Conservation (phyloP, 1,140 invertebrate species). For the Drosophila yakuba region DNA sequence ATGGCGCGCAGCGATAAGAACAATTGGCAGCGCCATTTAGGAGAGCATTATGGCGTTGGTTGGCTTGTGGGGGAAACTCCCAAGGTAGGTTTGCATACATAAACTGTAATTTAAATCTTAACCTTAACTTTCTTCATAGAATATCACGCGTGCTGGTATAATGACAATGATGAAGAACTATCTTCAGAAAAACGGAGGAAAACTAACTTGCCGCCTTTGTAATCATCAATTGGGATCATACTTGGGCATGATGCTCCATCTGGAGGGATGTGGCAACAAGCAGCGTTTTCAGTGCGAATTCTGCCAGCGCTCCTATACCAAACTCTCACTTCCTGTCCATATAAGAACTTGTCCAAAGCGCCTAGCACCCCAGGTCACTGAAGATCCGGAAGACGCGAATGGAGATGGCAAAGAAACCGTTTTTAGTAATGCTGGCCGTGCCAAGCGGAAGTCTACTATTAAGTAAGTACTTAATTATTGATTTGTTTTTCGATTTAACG, state of each 20-base stretch:
- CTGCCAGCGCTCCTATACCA: slow-evolving; percentile 51
- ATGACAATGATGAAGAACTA: slow-evolving; percentile 44
- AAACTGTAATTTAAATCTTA: neutral
- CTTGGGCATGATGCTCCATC: slow-evolving; percentile 63
- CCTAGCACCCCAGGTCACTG: neutral
- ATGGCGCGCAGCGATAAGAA: slow-evolving; percentile 32
- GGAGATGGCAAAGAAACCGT: slow-evolving; percentile 12
- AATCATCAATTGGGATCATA: slow-evolving; percentile 39
- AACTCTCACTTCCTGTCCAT: slow-evolving; percentile 30
- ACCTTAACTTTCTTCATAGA: neutral
- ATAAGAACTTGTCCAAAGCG: slow-evolving; percentile 38
- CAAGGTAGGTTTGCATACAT: neutral
- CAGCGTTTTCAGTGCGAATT: slow-evolving; percentile 50
- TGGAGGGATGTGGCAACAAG: slow-evolving; percentile 60
- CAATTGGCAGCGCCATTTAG: slow-evolving; percentile 50
- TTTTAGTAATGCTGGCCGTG: slow-evolving; percentile 64
- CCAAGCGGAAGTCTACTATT: slow-evolving; percentile 66
- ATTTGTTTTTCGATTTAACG: neutral
- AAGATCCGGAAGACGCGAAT: neutral
- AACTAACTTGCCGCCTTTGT: slow-evolving; percentile 66
- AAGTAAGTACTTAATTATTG: slow-evolving; percentile 34
- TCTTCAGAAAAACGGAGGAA: slow-evolving; percentile 8
- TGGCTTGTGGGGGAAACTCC: slow-evolving; percentile 43
- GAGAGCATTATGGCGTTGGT: slow-evolving; percentile 73
- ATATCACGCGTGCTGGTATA: slow-evolving; percentile 26